phyloP scores from a whole-genome alignment of 2,797 vertebrate species.

The Clarias pachynema region DNA sequence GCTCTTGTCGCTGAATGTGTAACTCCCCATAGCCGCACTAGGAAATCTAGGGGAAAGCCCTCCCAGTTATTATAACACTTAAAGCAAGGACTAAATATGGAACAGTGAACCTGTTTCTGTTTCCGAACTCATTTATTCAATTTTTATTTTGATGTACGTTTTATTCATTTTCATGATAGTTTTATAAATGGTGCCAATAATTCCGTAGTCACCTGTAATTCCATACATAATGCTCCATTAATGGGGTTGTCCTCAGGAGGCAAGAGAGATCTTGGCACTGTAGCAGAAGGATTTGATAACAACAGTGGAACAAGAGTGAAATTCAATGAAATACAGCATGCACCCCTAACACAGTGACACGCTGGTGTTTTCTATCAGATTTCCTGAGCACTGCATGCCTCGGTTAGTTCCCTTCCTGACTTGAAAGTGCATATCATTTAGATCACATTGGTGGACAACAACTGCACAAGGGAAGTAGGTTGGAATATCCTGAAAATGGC shows the following conservation, averaged over 20 bases:
- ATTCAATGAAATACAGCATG: background rate
- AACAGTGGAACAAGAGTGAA: background rate
- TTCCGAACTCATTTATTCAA: background rate
- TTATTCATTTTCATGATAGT: background rate
- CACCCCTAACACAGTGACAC: background rate
- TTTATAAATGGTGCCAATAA: background rate
- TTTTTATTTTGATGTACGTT: background rate
- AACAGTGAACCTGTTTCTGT: background rate
- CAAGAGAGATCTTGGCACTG: background rate
- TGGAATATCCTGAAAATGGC: background rate
- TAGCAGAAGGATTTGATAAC: background rate
- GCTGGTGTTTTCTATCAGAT: background rate
- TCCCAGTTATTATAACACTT: too few relatives aligned
- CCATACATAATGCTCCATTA: background rate
- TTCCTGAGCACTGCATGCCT: background rate
- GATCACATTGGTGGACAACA: too few relatives aligned
- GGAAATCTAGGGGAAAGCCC: too few relatives aligned
- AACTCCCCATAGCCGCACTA: too few relatives aligned
- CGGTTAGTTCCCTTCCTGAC: background rate
- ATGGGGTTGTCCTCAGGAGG: background rate
- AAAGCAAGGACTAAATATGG: too few relatives aligned
- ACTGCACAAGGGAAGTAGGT: background rate
- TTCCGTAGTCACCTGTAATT: background rate
- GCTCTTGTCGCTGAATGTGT: too few relatives aligned
- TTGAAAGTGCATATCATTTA: background rate